phyloP scores from a whole-genome alignment of 2,797 vertebrate genomes.

The Eleutherodactylus coqui region DNA sequence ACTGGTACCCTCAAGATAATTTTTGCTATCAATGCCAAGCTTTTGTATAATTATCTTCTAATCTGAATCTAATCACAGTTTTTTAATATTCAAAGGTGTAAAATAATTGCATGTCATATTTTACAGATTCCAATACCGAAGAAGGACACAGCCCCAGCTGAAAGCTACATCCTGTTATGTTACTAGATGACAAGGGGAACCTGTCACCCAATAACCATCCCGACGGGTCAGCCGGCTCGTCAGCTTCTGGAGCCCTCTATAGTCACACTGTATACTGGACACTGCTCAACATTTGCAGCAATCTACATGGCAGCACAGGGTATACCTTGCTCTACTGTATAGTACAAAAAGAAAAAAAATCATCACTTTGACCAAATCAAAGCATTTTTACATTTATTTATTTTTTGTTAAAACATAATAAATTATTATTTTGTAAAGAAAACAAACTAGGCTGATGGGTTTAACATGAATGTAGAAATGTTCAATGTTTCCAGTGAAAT shows the following conservation, averaged over 20 bases:
- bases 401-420: background rate
- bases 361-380: background rate
- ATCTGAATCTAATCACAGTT: background rate
- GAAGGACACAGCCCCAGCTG: background rate
- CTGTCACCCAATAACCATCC: background rate
- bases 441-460: background rate
- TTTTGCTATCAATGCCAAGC: background rate
- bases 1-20: background rate
- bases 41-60: background rate
- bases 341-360: background rate
- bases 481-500: background rate
- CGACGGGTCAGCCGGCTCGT: background rate
- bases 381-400: background rate
- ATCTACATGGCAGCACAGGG: background rate
- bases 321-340: background rate
- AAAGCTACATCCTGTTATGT: background rate
- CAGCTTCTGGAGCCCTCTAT: background rate
- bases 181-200: background rate
- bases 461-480: background rate
- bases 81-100: background rate
- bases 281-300: background rate
- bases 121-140: background rate
- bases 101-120: background rate
- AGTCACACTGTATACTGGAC: background rate
- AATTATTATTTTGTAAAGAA: background rate